Base-by-base conservation (phyloP, 2,888 invertebrate genomes). In the Eugnorisma glareosa region DNA sequence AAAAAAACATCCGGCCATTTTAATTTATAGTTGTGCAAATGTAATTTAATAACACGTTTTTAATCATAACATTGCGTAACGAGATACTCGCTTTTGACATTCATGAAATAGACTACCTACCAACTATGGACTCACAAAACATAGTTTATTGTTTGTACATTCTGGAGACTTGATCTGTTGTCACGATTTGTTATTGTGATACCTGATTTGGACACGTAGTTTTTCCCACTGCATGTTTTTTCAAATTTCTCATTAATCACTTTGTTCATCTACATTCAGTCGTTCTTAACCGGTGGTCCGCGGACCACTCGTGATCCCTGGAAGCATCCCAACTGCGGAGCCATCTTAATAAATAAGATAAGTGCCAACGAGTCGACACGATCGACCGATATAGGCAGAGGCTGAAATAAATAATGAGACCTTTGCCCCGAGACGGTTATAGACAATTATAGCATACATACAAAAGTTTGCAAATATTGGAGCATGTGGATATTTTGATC, bases 1-100 rank as follows among this genome's bases (percentile, higher is more conserved):
- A 45, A n/a, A 67, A 51, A 69, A 45, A 74, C 35, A 74, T 84
- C 79, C 61, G 59, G 37, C 2, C 15, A 67, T 61, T 77, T 70
- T 66, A 85, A 79, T 82, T 73, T 67, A 70, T 35, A 72, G 63
- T 77, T 73, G 61, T 35, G 72, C 54, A 79, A 82, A 37, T 67
- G 40, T 69, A 71, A 72, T 76, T 72, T 70, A 69, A 67, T 76
- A 59, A 69, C 28, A 73, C n/a, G 51, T 71, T 63, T 73, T 69
- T 74, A 63, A 75, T 74, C 43, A 75, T 51, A 64, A 54, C 11
- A 74, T 67, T 70, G 15, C 10, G 40, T 43, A 63, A 77, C 28
- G 0, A 57, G 35, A 43, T 15, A 48, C 6, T 76, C 2, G 28
- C 2, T 81, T 75, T 28, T 67, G 48, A 63, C 15, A 70, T 75